phyloP scores from a whole-genome alignment of 2,888 invertebrate genomes.

The Azorinus chamasolen region DNA sequence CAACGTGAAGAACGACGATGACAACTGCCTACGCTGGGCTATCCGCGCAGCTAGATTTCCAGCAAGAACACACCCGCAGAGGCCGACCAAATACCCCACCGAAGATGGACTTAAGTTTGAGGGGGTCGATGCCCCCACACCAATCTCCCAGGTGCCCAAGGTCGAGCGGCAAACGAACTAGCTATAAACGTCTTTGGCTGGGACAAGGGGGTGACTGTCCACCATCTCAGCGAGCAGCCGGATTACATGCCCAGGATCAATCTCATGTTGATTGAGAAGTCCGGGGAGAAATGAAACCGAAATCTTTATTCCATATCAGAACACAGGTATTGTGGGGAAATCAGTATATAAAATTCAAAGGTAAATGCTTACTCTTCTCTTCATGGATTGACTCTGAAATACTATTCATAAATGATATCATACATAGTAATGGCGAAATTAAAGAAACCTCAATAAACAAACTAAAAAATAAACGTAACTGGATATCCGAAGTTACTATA shows the following conservation, averaged over 20 bases:
- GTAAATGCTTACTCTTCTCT: no score
- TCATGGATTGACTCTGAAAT: no score
- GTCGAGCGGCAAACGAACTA: constrained; percentile 8
- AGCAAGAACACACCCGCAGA: neutral
- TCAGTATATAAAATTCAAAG: no score
- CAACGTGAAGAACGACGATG: constrained; percentile 40
- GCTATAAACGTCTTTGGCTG: constrained; percentile 20
- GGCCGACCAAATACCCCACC: neutral
- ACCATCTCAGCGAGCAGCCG: constrained; percentile 10
- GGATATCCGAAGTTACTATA: no score
- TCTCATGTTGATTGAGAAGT: constrained; percentile 2
- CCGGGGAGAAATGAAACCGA: no score
- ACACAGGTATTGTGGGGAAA: no score
- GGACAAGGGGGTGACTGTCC: constrained; percentile 24
- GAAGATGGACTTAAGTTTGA: constrained; percentile 19
- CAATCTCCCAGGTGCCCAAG: constrained; percentile 24
- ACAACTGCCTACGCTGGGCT: constrained; percentile 11
- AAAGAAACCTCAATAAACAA: no score
- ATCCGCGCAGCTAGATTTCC: neutral
- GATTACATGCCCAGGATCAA: neutral
- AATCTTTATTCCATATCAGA: no score
- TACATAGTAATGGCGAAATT: no score
- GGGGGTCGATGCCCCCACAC: constrained; percentile 32
- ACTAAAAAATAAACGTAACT: no score
- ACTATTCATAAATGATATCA: no score